Evolutionary conservation across 2,888 invertebrate genomes (phyloP), one percentile per base, ranked within the genome.

Genomic region (Agrochola lota): DNA sequence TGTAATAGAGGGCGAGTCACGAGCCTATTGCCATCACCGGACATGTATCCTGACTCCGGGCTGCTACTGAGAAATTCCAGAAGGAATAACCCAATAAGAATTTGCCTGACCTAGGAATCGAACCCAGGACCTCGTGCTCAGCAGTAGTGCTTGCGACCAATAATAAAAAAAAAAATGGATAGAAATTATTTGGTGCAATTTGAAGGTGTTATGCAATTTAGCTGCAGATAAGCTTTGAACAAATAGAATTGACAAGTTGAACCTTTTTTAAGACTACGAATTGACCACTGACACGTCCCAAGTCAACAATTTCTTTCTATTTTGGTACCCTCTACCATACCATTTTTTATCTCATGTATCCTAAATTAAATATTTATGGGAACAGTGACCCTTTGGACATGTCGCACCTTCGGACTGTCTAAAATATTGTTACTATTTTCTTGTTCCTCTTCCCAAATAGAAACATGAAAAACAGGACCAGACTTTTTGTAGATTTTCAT

Each of bases 361-460:
- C 49, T 49, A 35, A 57, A 35, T 70, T 57, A 80, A 74, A 74
- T 74, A 81, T 80, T 70, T 74, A 80, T 70, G 49, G 55, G 20
- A 35, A 35, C 43, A 46, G 57, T n/a, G 62, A 62, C 30, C 59
- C 26, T 70, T 64, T n/a, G 11, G 30, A 26, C 55, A n/a, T 15
- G 17, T 23, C 26, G 8, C 63, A 17, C 46, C 43, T 43, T 63
- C 8, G 7, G 17, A 52, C n/a, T 60, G 35, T 57, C 17, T 23
- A 40, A 66, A 59, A 76, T 55, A 63, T 76, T 62, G 52, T 43
- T 2, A 15, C 20, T n/a, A 12, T 55, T 63, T 30, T 63, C 20
- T 63, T 76, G 30, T n/a, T 52, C n/a, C 20, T 12, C 17, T 52
- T 62, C 1, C 0, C 11, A 30, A 30, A 43, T 17, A 55, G 11